A percentile compares a stretch with the other conserved stretches of the same genome.
Evolutionary conservation across 2,888 invertebrate species (phyloP).

Genomic region (Calliphora vomitoria): DNA sequence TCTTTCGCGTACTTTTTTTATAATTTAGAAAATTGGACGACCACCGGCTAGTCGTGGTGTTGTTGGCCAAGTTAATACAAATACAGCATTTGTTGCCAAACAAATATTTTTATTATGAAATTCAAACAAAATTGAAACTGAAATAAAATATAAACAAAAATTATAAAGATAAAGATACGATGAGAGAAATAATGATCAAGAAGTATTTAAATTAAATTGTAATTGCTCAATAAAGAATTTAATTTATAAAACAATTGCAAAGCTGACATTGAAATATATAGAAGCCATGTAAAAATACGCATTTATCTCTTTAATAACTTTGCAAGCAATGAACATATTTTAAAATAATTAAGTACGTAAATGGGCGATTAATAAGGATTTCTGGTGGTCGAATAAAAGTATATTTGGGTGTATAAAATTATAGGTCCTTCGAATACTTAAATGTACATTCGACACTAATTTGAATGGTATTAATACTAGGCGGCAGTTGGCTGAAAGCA

Average conservation of each 20-base stretch:
- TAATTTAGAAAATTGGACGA: not conserved
- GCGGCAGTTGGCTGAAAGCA: too few relatives aligned
- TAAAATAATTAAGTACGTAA: too few relatives aligned
- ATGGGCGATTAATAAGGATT: too few relatives aligned
- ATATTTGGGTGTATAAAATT: too few relatives aligned
- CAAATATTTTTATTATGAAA: not conserved
- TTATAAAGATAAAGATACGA: not conserved
- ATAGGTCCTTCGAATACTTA: too few relatives aligned
- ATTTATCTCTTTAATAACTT: too few relatives aligned
- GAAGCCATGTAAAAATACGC: too few relatives aligned
- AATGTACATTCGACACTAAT: too few relatives aligned
- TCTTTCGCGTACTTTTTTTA: not conserved
- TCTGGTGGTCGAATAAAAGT: too few relatives aligned
- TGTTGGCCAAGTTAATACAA: not conserved
- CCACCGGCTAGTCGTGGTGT: not conserved
- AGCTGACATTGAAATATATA: not conserved
- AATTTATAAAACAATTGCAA: not conserved
- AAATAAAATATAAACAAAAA: too few relatives aligned
- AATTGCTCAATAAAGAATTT: not conserved
- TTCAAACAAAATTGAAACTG: not conserved
- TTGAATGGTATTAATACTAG: too few relatives aligned
- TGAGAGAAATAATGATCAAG: not conserved
- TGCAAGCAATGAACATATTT: too few relatives aligned
- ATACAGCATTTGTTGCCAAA: not conserved
- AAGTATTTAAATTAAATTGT: constrained; percentile 2